phyloP scores from a whole-genome alignment of 2,888 invertebrate species.

The Eumacrocentrus americanus region DNA sequence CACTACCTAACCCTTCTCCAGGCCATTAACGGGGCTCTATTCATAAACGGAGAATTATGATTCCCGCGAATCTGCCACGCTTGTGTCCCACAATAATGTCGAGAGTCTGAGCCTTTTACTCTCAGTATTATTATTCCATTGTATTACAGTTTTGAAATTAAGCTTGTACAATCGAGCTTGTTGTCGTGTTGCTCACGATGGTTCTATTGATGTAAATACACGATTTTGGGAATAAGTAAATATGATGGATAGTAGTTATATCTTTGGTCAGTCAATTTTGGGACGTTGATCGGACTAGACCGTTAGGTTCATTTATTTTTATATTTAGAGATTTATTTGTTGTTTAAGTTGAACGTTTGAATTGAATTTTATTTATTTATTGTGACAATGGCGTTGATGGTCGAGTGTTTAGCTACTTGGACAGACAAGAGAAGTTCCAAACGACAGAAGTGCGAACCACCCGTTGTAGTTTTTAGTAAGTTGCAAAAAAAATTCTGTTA shows the following conservation, averaged over 20 bases:
- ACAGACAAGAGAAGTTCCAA: neutral
- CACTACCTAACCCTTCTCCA: conserved; percentile 50
- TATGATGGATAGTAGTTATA: too few species aligned
- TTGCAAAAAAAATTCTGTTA: too few species aligned
- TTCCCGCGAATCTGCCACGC: conserved; percentile 13
- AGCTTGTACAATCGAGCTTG: too few species aligned
- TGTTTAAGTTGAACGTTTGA: neutral
- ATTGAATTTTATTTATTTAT: neutral
- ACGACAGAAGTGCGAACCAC: conserved; percentile 19
- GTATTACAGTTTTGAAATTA: too few species aligned
- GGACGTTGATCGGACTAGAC: neutral
- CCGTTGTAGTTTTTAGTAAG: conserved; percentile 23
- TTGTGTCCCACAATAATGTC: neutral
- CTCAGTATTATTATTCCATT: too few species aligned
- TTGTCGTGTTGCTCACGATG: too few species aligned
- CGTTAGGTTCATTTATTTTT: neutral
- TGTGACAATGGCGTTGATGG: neutral
- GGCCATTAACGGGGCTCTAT: conserved; percentile 49
- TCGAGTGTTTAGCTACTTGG: neutral
- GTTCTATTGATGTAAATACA: too few species aligned
- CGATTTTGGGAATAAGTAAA: too few species aligned
- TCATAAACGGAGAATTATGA: conserved; percentile 35
- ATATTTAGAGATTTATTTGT: neutral
- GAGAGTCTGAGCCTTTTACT: neutral
- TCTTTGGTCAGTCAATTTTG: too few species aligned